Percentiles rank a stretch among this genome's conserved stretches.
Evolutionary conservation across 2,797 vertebrate genomes (phyloP).

Genomic region (Gastrophryne carolinensis): DNA sequence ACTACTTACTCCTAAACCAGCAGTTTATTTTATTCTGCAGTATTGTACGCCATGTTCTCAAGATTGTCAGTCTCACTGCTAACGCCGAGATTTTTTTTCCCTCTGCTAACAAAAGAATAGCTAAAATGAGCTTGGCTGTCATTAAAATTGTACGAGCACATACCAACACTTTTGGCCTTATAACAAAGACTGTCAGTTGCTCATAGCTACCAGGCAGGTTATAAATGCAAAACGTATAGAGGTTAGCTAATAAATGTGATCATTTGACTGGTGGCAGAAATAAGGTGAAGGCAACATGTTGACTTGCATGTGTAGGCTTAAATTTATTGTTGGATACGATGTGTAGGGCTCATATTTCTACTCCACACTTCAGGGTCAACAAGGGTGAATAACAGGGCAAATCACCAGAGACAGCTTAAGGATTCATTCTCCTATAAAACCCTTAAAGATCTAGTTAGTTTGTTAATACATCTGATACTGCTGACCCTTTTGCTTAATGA

Average conservation of each 20-base stretch:
- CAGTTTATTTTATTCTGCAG: not conserved
- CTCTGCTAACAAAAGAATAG: too few species aligned
- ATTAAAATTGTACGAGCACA: too few species aligned
- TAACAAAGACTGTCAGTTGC: too few species aligned
- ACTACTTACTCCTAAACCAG: not conserved
- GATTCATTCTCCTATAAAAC: not conserved
- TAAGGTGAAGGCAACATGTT: not conserved
- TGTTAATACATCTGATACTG: not conserved
- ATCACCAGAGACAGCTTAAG: slow-evolving; percentile 15
- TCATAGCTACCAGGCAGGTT: too few species aligned
- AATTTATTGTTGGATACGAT: slow-evolving; percentile 17
- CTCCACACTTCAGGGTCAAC: slow-evolving; percentile 35
- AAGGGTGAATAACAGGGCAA: slow-evolving; percentile 19
- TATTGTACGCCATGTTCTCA: not conserved
- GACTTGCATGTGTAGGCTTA: not conserved
- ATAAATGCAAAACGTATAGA: too few species aligned
- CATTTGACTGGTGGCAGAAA: not conserved
- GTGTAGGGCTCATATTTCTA: slow-evolving; percentile 35
- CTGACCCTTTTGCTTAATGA: too few species aligned
- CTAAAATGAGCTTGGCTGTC: too few species aligned
- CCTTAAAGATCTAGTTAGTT: not conserved
- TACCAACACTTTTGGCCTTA: too few species aligned
- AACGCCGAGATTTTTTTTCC: too few species aligned
- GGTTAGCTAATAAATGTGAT: too few species aligned
- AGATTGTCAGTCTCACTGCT: too few species aligned